These are phyloP conservation scores for Accipiter cooperii DNA, from an alignment of 2,113 vertebrate genomes.

Conservation along the genomic window DNA sequence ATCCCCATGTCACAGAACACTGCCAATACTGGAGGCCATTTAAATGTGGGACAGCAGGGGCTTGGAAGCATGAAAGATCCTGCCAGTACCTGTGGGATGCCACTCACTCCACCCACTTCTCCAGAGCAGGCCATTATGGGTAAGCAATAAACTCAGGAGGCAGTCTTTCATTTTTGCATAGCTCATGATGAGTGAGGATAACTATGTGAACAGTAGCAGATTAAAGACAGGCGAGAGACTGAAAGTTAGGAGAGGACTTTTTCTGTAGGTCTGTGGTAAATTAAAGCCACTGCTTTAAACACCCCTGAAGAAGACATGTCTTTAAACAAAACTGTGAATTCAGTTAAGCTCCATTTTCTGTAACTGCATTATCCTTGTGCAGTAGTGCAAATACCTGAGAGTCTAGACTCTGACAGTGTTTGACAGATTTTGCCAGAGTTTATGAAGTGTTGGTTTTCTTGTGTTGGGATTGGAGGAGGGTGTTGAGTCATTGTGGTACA, in stretches of 20 bases:
- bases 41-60: slow-evolving; percentile 67
- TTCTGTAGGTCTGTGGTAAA: background rate
- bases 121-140: slow-evolving; percentile 88
- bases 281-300: background rate
- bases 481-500: background rate
- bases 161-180: background rate
- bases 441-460: background rate
- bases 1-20: slow-evolving; percentile 83
- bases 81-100: slow-evolving; percentile 85
- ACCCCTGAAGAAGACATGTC: background rate
- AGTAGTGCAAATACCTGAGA: background rate
- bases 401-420: background rate
- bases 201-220: background rate
- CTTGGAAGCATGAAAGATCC: slow-evolving; percentile 83
- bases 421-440: background rate
- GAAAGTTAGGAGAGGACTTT: background rate
- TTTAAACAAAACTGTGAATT: background rate
- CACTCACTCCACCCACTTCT: slow-evolving; percentile 93
- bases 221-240: background rate
- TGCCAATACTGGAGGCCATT: slow-evolving; percentile 72
- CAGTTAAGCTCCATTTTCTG: background rate
- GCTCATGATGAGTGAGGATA: background rate
- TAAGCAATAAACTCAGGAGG: slow-evolving; percentile 28
- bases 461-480: background rate
- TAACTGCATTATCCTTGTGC: background rate